phyloP scores from a whole-genome alignment of 2,797 vertebrate genomes.

The Simalia tracyae region DNA sequence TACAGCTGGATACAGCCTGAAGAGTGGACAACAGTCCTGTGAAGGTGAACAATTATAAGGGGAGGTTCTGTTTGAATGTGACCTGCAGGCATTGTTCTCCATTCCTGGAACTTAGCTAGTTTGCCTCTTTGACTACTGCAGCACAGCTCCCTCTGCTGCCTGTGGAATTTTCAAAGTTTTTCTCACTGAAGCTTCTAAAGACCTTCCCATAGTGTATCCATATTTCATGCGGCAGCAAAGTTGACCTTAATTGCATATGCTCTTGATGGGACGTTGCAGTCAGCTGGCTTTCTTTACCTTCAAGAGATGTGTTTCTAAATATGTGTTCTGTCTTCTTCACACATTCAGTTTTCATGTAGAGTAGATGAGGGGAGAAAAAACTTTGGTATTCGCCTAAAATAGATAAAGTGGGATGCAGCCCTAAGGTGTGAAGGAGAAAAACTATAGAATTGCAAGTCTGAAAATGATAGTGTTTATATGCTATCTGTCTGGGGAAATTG shows the following conservation, averaged over 20 bases:
- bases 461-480: not conserved
- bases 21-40: conserved; percentile 90
- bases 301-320: not conserved
- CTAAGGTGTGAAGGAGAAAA: not conserved
- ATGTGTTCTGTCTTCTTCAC: not conserved
- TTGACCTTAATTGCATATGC: not conserved
- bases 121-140: not conserved
- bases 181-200: not conserved
- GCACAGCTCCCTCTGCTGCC: not conserved
- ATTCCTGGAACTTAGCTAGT: not conserved
- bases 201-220: not conserved
- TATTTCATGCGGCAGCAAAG: not conserved
- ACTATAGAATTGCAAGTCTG: not conserved
- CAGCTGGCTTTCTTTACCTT: not conserved
- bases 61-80: not conserved
- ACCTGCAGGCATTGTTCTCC: not conserved
- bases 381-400: not conserved
- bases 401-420: not conserved
- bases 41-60: conserved; percentile 76
- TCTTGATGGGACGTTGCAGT: not conserved
- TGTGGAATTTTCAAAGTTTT: not conserved
- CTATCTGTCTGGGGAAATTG: not conserved
- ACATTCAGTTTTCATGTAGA: not conserved
- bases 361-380: not conserved
- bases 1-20: conserved; percentile 94